These are phyloP conservation scores for Eulemur mongoz DNA, from an alignment of 2,797 vertebrate species.

Conservation along the genomic window DNA sequence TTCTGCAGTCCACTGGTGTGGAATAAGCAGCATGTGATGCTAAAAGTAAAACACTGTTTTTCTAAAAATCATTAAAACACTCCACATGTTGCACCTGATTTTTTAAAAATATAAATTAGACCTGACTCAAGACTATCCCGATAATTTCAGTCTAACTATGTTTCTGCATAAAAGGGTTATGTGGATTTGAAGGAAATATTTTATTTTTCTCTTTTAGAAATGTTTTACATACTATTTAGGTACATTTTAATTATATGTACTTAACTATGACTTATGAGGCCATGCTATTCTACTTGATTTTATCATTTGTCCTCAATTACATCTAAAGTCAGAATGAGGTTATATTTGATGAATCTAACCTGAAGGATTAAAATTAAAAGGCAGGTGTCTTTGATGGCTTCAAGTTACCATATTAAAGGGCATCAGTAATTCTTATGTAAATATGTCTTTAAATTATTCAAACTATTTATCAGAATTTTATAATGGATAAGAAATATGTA, in stretches of 20 bases:
- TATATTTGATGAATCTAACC: conserved; percentile 27
- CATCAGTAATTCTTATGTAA: conserved; percentile 27
- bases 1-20: background rate
- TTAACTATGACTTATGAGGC: background rate
- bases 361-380: conserved; percentile 32
- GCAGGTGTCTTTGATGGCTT: background rate
- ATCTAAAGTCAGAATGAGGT: conserved; percentile 25
- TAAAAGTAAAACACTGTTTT: background rate
- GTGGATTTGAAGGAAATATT: background rate
- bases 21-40: background rate
- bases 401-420: background rate
- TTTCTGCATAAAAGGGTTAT: background rate
- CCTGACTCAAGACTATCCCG: background rate
- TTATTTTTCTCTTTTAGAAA: conserved; percentile 12
- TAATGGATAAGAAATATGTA: conserved; percentile 38
- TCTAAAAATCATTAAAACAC: background rate
- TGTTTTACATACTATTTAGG: conserved; percentile 20
- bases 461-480: conserved; percentile 32
- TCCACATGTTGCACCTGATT: background rate
- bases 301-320: conserved; percentile 22
- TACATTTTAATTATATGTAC: conserved; percentile 6
- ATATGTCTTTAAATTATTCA: conserved; percentile 54
- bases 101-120: background rate
- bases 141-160: background rate
- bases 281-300: background rate